Base-by-base conservation (phyloP, 2,888 invertebrate species). In the Cephus spinipes region DNA sequence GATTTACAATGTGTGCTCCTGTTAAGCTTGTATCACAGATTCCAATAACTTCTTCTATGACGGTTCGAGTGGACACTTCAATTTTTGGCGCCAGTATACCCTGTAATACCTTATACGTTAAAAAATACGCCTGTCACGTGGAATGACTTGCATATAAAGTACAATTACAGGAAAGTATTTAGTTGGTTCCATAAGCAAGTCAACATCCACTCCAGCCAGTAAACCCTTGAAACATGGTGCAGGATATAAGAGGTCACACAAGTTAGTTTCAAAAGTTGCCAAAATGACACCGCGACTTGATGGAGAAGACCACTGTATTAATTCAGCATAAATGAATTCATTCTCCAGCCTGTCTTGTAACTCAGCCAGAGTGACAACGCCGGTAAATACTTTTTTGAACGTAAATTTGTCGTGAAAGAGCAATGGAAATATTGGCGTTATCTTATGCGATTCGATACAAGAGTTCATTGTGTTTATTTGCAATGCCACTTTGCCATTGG, bases 401-500 rank as follows among this genome's bases (percentile, higher is more conserved):
- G 93, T 93, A 89, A 96, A 96, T 83, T 94, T 94, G 88, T 96
- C 95, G 90, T 94, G 94, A 88, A 94, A 95, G 74, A 94, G 87
- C 11, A 97, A 91, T 0, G 97, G 97, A 90, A 97, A 97, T 73
- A 93, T 89, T 0, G 97, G 96, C 3, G 94, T 92, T 69, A 94
- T 90, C 77, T 94, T 92, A 81, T 93, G 93, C 11, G 96, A 96
- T 89, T 95, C 94, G 82, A 94, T 94, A 85, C 94, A 94, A 55
- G 95, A 94, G 71, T 95, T 95, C 73, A 97, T 92, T 76, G 95
- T 93, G 83, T 93, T 94, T 68, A 97, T 93, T 81, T 94, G 94
- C 35, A 97, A 92, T 11, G 95, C 95, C 12, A 96, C 93, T 87
- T 95, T 94, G n/a, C 97, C 96, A 90, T 95, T 95, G 81, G 96